Evolutionary conservation across 2,113 vertebrate species (phyloP), one percentile per base, ranked within the genome.

Genomic region (Piprites chloris): DNA sequence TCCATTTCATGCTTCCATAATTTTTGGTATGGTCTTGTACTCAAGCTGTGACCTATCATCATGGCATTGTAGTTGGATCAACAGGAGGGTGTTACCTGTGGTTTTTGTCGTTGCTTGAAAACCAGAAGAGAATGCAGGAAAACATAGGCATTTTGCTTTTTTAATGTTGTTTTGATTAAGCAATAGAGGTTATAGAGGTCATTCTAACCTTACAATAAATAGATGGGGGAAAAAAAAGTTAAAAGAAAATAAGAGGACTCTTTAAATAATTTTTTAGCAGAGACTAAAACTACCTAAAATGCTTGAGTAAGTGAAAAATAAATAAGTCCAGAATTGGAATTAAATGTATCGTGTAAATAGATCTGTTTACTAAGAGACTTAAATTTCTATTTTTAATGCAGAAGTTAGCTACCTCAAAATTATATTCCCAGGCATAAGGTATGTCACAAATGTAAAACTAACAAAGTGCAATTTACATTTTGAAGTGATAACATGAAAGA

Each of bases 401-500:
- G 14, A 90, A 55, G 28, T 85, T 87, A 81, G 53, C 41, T 78
- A 23, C 56, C 47, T 91, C 22, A 5, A 72, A 79, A 89, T 52
- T 65, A 22, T 50, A 46, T 91, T 85, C 50, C 62, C 12, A 71
- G 52, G 47, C 37, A 85, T 71, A 86, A 81, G 19, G 26, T 85
- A 17, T 58, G 22, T 78, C 74, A 79, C 28, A 55, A 67, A 55
- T 33, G 26, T 74, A 71, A 74, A 94, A 87, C 37, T n/a, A 37
- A 83, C 59, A 46, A 55, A 75, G 20, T 21, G 15, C 30, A 63
- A 42, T 85, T 85, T 89, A 50, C 61, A 44, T 69, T 91, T 85
- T 92, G 66, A 92, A 75, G 32, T 33, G 56, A 66, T 67, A 67
- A 46, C 37, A 62, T 26, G 24, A 82, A 87, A 90, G n/a, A 74